Base-by-base conservation (phyloP, 2,888 invertebrate genomes). In the Cryptocephalus primarius region DNA sequence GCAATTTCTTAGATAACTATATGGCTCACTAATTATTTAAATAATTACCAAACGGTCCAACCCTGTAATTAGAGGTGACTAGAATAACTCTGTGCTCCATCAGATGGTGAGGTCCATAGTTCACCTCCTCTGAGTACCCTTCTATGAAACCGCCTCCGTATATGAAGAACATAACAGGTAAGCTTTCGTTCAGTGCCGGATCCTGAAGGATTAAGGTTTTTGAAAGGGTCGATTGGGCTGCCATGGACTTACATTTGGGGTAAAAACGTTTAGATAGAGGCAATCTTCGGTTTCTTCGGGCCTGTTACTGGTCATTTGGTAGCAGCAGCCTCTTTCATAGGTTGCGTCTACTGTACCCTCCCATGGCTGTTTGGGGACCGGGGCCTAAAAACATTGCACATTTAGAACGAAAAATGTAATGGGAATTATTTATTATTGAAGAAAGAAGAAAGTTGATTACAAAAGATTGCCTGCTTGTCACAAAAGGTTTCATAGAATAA, bases 51-150 rank as follows among this genome's bases (percentile, higher is more conserved):
- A 40, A 40, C 22, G 40, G 79, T 42, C 85, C 85, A 9, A 85
- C 57, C 38, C 86, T 72, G 58, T 85, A 86, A 64, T 81, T 83
- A 0, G 85, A 59, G 2, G 81, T 81, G 0, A 85, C 83, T 0
- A 80, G 69, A 1, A 87, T 76, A 2, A 82, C 71, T 52, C 82
- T 77, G 38, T 72, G 65, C 42, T 80, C 77, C 76, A 86, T 77
- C 0, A 86, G 55, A 47, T 48, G 53, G 33, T 59, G 42, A 8
- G 59, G 55, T 40, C 67, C 69, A 33, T 60, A 61, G 13, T 52
- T 50, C 10, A 49, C 45, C 22, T 61, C 55, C 32, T 48, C 48
- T 9, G 64, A 64, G 9, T 59, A 50, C 1, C 71, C 70, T 42
- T 55, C 57, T 49, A 65, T 61, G 49, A 68, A 71, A 32, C 63